Evolutionary conservation across 2,797 vertebrate genomes (phyloP).

Genomic region (Lagorchestes hirsutus): DNA sequence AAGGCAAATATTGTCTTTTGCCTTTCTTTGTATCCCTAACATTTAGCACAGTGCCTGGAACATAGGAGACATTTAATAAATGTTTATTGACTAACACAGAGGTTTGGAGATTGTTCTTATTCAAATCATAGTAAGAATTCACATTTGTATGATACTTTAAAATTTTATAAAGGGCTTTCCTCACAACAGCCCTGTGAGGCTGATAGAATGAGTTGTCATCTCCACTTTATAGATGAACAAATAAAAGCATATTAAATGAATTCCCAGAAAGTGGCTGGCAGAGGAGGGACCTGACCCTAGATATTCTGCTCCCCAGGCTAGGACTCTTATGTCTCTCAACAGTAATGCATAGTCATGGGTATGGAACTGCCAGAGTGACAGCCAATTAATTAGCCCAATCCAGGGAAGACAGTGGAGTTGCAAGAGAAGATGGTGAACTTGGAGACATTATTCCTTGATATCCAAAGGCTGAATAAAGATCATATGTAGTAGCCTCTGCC

Average conservation of each 20-base stretch:
- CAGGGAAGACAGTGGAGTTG: not conserved
- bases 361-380: not conserved
- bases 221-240: conserved; percentile 25
- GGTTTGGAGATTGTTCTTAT: not conserved
- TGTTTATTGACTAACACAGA: not conserved
- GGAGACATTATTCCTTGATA: not conserved
- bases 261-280: not conserved
- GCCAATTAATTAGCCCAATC: not conserved
- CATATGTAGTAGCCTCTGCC: not conserved
- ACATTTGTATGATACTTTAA: not conserved
- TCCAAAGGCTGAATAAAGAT: not conserved
- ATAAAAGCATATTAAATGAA: not conserved
- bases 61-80: not conserved
- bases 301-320: not conserved
- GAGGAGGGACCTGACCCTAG: not conserved
- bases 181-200: not conserved
- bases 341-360: not conserved
- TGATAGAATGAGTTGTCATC: not conserved
- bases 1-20: not conserved
- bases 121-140: not conserved
- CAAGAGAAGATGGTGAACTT: not conserved
- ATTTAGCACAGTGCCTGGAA: not conserved
- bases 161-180: not conserved
- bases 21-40: not conserved
- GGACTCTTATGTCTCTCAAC: not conserved